Base-by-base conservation (phyloP, 2,888 invertebrate species). In the Hirtodrosophila histrioides region DNA sequence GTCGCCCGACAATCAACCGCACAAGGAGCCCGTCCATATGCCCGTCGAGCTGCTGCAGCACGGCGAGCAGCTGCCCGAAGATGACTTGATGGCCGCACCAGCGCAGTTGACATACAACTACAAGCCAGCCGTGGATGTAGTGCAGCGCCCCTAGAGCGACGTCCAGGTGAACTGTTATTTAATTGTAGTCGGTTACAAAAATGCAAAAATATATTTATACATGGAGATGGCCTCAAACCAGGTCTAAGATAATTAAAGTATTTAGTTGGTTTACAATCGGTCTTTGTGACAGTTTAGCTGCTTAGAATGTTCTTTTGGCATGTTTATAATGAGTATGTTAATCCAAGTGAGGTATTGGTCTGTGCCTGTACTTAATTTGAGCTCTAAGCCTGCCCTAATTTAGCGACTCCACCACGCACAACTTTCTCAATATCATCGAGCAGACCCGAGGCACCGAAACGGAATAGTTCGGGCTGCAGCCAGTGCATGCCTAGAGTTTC, bases 361-460 rank as follows among this genome's bases (percentile, higher is more conserved):
- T 12, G n/a, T 17, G 4, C 6, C 3, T 27, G n/a, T 6, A 6
- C 27, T 0, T 29, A 17, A 17, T 39, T 5, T 27, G 11, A 33
- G n/a, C 4, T 17, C 3, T 61, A 33, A 10, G 27, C 35, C 11
- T 58, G 11, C 9, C 73, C 43, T 17, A 82, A 29, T 11, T 55
- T 56, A 2, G 66, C 75, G 8, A 82, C 45, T 0, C 86, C 86
- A 8, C 79, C 67, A 11, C 87, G 88, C 2, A 90, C 89, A 3
- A 90, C 86, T 89, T 63, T 92, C 75, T 94, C 95, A 67, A 99
- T 95, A 87, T 97, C 96, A 37, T 94, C 95, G 4, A 99, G 92
- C 12, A 99, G 93, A 66, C 96, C 95, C 6, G 98, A 98, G 43
- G 99, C 99, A 31, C 99, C 99, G 76, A 99, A 96, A 40, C 99